Conservation (phyloP, 2,797 vertebrate genomes). For the Micrastur ruficollis region DNA sequence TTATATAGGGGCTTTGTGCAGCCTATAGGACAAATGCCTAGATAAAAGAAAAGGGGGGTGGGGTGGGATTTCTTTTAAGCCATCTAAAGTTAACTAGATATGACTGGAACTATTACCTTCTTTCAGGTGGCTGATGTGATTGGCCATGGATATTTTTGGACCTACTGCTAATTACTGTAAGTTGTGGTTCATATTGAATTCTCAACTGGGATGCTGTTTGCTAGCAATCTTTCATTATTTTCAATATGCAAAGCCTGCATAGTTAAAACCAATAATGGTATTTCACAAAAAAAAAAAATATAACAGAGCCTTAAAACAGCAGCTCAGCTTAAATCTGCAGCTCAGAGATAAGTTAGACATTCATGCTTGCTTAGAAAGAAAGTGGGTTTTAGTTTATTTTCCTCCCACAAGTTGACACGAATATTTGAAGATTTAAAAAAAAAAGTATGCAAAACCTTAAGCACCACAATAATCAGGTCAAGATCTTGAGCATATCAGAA, state of each 20-base stretch:
- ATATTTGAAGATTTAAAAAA: not conserved
- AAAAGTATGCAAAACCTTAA: not conserved
- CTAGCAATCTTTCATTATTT: not conserved
- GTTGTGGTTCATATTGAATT: not conserved
- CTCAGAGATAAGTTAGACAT: not conserved
- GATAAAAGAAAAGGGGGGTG: not conserved
- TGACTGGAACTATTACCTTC: not conserved
- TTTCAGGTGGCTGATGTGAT: not conserved
- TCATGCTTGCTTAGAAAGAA: not conserved
- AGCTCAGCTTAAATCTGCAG: not conserved
- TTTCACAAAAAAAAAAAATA: not conserved
- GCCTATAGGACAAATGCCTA: not conserved
- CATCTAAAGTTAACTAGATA: not conserved
- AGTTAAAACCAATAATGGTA: not conserved
- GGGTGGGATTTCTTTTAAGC: not conserved
- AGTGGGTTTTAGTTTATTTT: not conserved
- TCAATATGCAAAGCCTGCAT: not conserved
- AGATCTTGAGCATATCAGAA: not conserved
- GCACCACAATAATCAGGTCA: not conserved
- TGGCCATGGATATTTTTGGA: not conserved
- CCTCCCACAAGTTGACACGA: not conserved
- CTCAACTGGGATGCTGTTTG: not conserved
- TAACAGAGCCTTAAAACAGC: not conserved
- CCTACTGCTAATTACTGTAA: not conserved
- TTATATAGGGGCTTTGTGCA: not conserved